Base-by-base conservation (phyloP, 1,140 invertebrate genomes). In the Phymastichus coffea region DNA sequence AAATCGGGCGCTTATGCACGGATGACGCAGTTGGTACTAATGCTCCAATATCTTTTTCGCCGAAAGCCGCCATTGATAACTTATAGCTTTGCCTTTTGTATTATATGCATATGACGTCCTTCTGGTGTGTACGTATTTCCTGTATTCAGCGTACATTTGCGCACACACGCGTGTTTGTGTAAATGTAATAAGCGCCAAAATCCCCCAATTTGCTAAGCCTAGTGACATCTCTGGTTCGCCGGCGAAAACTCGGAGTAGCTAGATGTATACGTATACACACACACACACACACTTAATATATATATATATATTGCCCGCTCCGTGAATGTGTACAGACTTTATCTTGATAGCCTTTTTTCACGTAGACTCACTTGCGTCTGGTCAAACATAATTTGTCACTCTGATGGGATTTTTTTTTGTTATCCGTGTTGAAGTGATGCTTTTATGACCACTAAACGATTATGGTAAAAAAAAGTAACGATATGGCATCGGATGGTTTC, bases 61-160 rank as follows among this genome's bases (percentile, higher is more conserved):
- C 9, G 57, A 58, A 52, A 58, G 48, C 57, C 47, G 20, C 46
- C 57, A 58, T 58, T 58, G 51, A 52, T 51, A 52, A 51, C 37
- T 52, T 51, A 52, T 59, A 46, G 49, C 22, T 25, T 12, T 7
- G 44, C 38, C 35, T 25, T 48, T 19, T n/a, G n/a, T n/a, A n/a
- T n/a, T n/a, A n/a, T n/a, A n/a, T n/a, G n/a, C n/a, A n/a, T n/a
- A n/a, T n/a, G n/a, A n/a, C n/a, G n/a, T n/a, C n/a, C n/a, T n/a
- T n/a, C n/a, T n/a, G n/a, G n/a, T n/a, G n/a, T n/a, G n/a, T n/a
- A n/a, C n/a, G n/a, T n/a, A n/a, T n/a, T n/a, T n/a, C n/a, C n/a
- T n/a, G n/a, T n/a, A n/a, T n/a, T n/a, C n/a, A n/a, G n/a, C n/a
- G n/a, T n/a, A n/a, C n/a, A n/a, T n/a, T n/a, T n/a, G n/a, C n/a